Evolutionary conservation across 23 tunicate genomes (phyloP), one percentile per base, ranked within the genome.

Genomic region (Clavelina lepadiformis): DNA sequence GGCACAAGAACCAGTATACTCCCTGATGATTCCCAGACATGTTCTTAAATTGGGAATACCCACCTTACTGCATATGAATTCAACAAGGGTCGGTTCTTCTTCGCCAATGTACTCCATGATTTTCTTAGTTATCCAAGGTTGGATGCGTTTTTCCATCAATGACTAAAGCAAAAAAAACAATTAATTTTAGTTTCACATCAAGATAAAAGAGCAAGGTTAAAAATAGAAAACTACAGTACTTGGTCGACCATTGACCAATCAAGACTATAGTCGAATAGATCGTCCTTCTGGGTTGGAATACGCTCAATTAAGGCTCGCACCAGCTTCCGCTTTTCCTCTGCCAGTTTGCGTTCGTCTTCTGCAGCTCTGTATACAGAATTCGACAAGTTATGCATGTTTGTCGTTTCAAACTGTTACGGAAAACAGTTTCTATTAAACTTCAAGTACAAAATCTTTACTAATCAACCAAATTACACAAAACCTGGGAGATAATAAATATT

Each of bases 71-170:
- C 97, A 89, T 37, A 94, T 94, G 56, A 94, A 94, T 65, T 88
- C 88, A 11, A 94, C 95, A 26, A 94, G 65, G 4, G 99, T 94
- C 7, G 95, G 91, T 65, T 94, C 99, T 27, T 94, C 99, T 81
- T 94, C 99, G 1, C 99, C 99, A 49, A 94, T 94, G 37, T 86
- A 86, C 58, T 94, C 95, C 34, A 80, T 33, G 32, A 94, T 80
- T 54, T 94, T 94, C 51, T 94, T 94, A 15, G 82, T 77, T 13
- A 94, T 77, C 99, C 99, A 94, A 29, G 99, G 99, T 33, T 75
- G 79, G 32, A 94, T 94, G n/a, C 99, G 75, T 51, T 81, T 81
- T 47, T 82, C 82, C 97, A 89, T 89, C 28, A 89, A 35, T 19
- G 56, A 34, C 56, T 67, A 46, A 5, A n/a, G 46, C 29, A 51